Conservation (phyloP, 2,797 vertebrate species). For the Manis crassicaudata region DNA sequence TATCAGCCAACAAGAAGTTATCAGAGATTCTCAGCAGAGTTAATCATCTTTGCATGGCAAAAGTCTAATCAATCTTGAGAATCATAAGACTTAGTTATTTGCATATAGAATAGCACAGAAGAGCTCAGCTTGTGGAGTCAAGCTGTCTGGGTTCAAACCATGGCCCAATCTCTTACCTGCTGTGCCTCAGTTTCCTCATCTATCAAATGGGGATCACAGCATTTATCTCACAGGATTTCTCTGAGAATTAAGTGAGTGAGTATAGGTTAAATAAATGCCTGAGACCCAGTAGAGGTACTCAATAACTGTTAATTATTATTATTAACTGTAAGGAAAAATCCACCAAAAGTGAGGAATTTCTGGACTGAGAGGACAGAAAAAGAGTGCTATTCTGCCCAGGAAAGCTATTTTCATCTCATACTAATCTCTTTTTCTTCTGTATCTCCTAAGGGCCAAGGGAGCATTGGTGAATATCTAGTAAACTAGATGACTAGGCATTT, state of each 20-base stretch:
- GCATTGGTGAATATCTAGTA: neutral
- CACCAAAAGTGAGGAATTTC: neutral
- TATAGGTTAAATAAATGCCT: neutral
- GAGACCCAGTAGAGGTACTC: neutral
- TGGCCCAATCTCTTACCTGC: neutral
- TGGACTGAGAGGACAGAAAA: neutral
- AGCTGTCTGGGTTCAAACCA: neutral
- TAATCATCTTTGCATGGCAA: neutral
- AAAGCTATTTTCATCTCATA: neutral
- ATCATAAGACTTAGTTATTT: neutral
- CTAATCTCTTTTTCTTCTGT: neutral
- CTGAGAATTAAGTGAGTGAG: constrained; percentile 36
- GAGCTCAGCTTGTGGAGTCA: neutral
- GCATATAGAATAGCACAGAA: neutral
- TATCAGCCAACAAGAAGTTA: neutral
- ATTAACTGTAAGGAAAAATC: neutral
- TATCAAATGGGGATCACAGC: neutral
- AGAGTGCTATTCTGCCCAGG: neutral
- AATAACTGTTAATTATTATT: neutral
- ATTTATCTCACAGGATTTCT: neutral
- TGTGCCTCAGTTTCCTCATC: neutral
- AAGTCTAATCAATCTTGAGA: neutral
- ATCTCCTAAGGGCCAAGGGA: neutral
- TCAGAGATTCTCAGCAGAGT: neutral
- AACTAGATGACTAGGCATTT: neutral